phyloP scores from a whole-genome alignment of 2,113 vertebrate species.

The Psilopogon haemacephalus region DNA sequence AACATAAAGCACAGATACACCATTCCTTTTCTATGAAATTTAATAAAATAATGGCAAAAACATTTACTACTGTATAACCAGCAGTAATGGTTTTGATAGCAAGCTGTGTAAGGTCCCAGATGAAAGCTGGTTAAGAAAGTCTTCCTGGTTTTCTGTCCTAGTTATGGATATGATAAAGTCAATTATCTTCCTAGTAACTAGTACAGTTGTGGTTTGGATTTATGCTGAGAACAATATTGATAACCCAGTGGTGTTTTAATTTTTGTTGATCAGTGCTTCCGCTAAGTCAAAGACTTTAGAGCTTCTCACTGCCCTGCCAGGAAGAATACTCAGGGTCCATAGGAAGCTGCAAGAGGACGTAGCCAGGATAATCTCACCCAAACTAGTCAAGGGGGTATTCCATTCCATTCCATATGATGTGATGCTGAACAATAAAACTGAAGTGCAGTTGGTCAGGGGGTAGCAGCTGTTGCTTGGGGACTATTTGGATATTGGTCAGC shows the following conservation, averaged over 20 bases:
- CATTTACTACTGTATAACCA: constrained; percentile 24
- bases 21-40: constrained; percentile 18
- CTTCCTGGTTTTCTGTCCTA: not conserved
- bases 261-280: not conserved
- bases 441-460: not conserved
- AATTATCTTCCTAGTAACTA: not conserved
- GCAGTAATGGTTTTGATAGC: not conserved
- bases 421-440: not conserved
- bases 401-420: not conserved
- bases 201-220: not conserved
- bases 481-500: no score
- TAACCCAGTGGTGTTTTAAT: not conserved
- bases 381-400: not conserved
- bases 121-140: not conserved
- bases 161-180: no score
- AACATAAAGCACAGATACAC: not conserved
- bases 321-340: not conserved
- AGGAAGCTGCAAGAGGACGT: not conserved
- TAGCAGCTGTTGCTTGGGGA: not conserved
- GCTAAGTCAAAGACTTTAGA: not conserved
- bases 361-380: not conserved
- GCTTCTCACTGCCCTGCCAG: not conserved
- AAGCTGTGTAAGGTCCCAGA: not conserved
- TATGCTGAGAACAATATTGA: no score
- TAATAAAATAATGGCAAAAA: constrained; percentile 50